Base-by-base conservation (phyloP, 2,797 vertebrate species). In the Erethizon dorsatum region DNA sequence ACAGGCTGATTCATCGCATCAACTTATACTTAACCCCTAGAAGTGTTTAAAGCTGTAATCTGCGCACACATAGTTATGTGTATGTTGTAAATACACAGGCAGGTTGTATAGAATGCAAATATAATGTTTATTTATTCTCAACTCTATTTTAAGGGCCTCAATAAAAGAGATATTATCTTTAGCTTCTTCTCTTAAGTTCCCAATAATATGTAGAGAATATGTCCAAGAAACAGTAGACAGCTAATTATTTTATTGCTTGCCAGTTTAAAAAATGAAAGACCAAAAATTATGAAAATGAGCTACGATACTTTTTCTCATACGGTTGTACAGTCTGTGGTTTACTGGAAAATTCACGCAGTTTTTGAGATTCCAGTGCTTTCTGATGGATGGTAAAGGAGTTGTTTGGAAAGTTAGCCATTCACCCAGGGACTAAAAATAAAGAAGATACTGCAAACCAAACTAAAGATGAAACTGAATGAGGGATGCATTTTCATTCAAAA, bases 371-470 rank as follows among this genome's bases (percentile, higher is more conserved):
- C 31, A 80, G 65, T 97, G 69, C 17, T 97, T 96, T 15, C 86
- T 99, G 99, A 96, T 99, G 75, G 99, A 99, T 61, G 99, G 99
- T 98, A 99, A 73, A 65, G 31, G 99, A 96, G 99, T 99, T 86
- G 99, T 99, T 37, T 97, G 99, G 96, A 99, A 99, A 98, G 99
- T 99, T 87, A 99, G 99, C 97, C 98, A 99, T 97, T 99, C 99
- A 99, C 99, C 11, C 98, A 98, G 22, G 98, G 97, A 14, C 96
- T 99, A 15, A 99, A 99, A 96, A 98, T 69, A n/a, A 98, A 67
- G 98, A 99, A 90, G 98, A 97, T 61, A 97, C 97, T 87, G 69
- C 97, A 85, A 98, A 93, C 28, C 20, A 77, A 3, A 89, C 65
- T 13, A 85, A 77, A 50, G 83, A 67, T 77, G 33, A 1, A 41